These are phyloP conservation scores for Scaeva pyrastri DNA, from an alignment of 2,888 invertebrate species.

Conservation along the genomic window DNA sequence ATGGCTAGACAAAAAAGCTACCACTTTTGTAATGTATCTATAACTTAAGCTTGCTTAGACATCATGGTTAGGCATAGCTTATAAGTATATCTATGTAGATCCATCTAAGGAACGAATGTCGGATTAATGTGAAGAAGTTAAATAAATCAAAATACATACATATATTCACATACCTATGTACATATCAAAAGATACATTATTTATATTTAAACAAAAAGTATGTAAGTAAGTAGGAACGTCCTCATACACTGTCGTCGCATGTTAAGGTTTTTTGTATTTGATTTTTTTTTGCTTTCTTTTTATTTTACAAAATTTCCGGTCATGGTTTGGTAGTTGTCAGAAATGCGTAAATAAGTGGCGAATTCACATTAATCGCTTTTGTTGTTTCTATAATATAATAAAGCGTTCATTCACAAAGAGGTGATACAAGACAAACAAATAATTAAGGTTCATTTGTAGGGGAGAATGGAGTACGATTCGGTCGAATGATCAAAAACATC, in stretches of 20 bases:
- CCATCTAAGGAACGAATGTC: neutral
- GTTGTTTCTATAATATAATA: constrained; percentile 51
- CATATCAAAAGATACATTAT: neutral
- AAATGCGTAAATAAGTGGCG: constrained; percentile 54
- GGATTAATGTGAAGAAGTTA: constrained; percentile 23
- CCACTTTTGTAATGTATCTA: constrained; percentile 6
- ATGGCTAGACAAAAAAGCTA: constrained; percentile 25
- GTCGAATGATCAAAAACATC: neutral
- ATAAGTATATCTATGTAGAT: neutral
- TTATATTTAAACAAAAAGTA: neutral
- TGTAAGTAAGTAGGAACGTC: neutral
- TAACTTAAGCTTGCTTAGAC: constrained; percentile 1
- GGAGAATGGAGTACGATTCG: neutral
- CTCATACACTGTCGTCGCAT: constrained; percentile 5
- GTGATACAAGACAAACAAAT: neutral
- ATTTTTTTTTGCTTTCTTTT: neutral
- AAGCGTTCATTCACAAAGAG: constrained; percentile 37
- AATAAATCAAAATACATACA: constrained; percentile 38
- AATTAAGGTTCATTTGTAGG: neutral
- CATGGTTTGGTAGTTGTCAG: constrained; percentile 49
- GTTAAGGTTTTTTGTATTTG: neutral
- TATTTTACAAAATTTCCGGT: constrained; percentile 62
- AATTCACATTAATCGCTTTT: constrained; percentile 62
- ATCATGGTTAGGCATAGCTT: neutral
- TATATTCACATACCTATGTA: neutral